These are phyloP conservation scores for Ceriagrion tenellum DNA, from an alignment of 2,888 invertebrate genomes.

Conservation along the genomic window DNA sequence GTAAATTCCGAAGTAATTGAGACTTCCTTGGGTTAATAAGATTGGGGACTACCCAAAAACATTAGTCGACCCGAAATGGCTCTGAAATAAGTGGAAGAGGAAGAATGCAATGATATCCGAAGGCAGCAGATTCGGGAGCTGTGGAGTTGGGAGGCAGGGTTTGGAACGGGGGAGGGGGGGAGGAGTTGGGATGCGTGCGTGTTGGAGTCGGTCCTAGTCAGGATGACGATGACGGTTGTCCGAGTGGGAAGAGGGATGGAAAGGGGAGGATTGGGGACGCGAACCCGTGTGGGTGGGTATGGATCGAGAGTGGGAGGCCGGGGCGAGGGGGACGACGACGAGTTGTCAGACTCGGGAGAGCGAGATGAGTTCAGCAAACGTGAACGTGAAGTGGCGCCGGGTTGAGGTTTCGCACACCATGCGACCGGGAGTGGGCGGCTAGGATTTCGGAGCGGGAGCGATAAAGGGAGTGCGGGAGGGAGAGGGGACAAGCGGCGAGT, in stretches of 20 bases:
- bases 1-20: no score
- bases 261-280: not conserved
- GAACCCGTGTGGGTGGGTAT: not conserved
- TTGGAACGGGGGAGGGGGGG: not conserved
- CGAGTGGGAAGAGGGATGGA: not conserved
- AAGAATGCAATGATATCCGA: not conserved
- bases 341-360: not conserved
- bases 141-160: not conserved
- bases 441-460: slow-evolving; percentile 7
- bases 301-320: not conserved
- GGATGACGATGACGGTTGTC: not conserved
- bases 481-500: not conserved
- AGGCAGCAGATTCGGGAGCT: not conserved
- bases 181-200: not conserved
- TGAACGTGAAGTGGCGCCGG: slow-evolving; percentile 13
- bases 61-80: no score
- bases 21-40: no score
- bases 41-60: no score
- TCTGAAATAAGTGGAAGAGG: not conserved
- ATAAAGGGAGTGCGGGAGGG: not conserved
- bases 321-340: not conserved
- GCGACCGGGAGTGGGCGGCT: not conserved
- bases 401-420: not conserved
- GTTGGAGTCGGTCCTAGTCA: not conserved
- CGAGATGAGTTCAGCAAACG: slow-evolving; percentile 11